A percentile compares a stretch with the other conserved stretches of the same genome.
phyloP scores from a whole-genome alignment of 2,797 vertebrate genomes.

The Pipistrellus kuhlii region DNA sequence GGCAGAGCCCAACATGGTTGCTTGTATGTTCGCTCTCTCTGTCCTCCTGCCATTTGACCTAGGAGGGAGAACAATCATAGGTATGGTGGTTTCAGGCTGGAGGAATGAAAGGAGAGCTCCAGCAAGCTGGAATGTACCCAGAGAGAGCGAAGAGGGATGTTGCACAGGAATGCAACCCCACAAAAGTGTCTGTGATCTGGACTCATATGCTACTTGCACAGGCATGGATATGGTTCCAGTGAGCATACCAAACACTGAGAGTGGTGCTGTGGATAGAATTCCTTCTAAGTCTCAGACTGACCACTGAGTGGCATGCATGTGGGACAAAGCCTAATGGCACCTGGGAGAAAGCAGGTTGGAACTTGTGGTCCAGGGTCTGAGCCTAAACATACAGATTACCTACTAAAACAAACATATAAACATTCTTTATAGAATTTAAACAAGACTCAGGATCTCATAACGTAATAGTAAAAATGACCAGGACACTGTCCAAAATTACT shows the following conservation, averaged over 20 bases:
- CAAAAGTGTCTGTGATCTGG: neutral
- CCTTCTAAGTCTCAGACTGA: neutral
- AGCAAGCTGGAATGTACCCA: neutral
- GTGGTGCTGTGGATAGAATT: neutral
- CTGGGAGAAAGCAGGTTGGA: neutral
- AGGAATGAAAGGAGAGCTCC: neutral
- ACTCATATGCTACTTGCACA: conserved; percentile 2
- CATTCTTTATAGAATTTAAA: neutral
- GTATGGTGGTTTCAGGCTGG: conserved; percentile 5
- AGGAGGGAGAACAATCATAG: neutral
- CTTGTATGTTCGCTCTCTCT: neutral
- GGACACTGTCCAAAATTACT: conserved; percentile 32
- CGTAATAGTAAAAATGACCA: neutral
- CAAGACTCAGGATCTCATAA: neutral
- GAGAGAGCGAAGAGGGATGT: neutral
- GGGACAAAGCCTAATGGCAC: neutral
- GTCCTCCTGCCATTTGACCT: neutral
- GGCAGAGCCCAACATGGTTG: neutral
- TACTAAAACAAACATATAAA: conserved; percentile 15
- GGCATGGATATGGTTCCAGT: neutral
- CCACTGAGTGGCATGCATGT: neutral
- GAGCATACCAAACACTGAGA: neutral
- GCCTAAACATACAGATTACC: neutral
- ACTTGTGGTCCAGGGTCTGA: neutral
- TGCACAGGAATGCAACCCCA: neutral